A percentile compares a stretch with the other conserved stretches of the same genome.
These are phyloP conservation scores for Heliconius cydno DNA, from an alignment of 2,888 invertebrate genomes.

Conservation along the genomic window DNA sequence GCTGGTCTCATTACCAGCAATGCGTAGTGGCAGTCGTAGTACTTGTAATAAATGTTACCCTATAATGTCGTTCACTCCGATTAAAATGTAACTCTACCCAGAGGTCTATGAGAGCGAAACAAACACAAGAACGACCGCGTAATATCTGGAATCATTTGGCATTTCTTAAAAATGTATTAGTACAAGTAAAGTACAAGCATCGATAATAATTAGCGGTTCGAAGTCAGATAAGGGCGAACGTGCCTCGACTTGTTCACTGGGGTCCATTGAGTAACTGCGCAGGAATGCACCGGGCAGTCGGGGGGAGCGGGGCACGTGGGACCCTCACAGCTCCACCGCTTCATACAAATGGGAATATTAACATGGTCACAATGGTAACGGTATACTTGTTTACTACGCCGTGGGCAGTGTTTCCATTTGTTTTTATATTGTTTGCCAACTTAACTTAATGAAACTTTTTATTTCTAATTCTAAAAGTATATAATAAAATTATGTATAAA, in stretches of 20 bases:
- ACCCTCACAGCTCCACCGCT: not conserved
- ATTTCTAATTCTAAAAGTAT: not conserved
- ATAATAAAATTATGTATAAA: too few relatives aligned
- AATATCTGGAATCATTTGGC: not conserved
- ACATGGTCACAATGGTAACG: not conserved
- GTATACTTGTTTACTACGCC: not conserved
- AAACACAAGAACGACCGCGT: not conserved
- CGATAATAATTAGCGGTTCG: conserved; percentile 17
- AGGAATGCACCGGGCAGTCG: conserved; percentile 46
- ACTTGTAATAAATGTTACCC: not conserved
- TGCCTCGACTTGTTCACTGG: conserved; percentile 38
- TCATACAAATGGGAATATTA: conserved; percentile 26
- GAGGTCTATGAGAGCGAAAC: not conserved
- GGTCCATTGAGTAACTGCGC: conserved; percentile 51
- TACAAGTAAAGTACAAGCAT: not conserved
- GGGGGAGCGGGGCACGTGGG: not conserved
- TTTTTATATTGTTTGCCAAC: not conserved
- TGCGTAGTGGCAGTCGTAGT: too few relatives aligned
- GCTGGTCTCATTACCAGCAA: too few relatives aligned
- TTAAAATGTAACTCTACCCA: not conserved
- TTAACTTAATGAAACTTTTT: not conserved
- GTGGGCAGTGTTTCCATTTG: conserved; percentile 4
- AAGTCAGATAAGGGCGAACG: conserved; percentile 36
- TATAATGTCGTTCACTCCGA: not conserved
- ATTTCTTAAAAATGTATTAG: not conserved